These are phyloP conservation scores for Geococcyx californianus DNA, from an alignment of 2,113 vertebrate genomes.

Conservation along the genomic window DNA sequence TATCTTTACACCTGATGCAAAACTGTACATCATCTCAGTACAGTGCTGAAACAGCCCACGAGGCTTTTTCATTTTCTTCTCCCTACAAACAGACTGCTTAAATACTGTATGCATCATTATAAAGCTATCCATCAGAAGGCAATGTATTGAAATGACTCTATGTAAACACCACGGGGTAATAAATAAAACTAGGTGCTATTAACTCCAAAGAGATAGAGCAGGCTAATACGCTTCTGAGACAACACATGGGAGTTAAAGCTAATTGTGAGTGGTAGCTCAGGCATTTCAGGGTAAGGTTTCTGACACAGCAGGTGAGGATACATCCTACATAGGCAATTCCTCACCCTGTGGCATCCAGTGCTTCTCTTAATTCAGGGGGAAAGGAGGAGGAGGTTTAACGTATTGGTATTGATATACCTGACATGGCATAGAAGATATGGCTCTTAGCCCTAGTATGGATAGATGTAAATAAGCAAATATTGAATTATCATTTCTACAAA, in stretches of 20 bases:
- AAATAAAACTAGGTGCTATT: neutral
- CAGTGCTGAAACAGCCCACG: neutral
- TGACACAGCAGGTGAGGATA: neutral
- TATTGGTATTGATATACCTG: neutral
- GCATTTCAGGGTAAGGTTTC: neutral
- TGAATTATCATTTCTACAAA: neutral
- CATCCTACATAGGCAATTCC: neutral
- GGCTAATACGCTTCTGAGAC: neutral
- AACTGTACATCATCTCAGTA: neutral
- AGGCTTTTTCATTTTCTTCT: neutral
- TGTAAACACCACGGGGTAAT: neutral
- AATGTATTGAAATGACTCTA: fast-evolving
- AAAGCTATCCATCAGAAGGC: neutral
- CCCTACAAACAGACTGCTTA: neutral
- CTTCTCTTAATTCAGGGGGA: neutral
- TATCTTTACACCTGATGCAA: neutral
- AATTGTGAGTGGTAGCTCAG: neutral
- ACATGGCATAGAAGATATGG: neutral
- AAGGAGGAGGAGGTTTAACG: neutral
- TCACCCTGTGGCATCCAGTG: neutral
- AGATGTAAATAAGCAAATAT: slow-evolving; percentile 13
- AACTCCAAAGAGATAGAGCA: neutral
- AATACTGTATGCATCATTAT: neutral
- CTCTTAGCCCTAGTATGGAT: neutral
- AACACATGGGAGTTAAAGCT: neutral